phyloP scores from a whole-genome alignment of 2,797 vertebrate genomes.

The Spatula versicolor region DNA sequence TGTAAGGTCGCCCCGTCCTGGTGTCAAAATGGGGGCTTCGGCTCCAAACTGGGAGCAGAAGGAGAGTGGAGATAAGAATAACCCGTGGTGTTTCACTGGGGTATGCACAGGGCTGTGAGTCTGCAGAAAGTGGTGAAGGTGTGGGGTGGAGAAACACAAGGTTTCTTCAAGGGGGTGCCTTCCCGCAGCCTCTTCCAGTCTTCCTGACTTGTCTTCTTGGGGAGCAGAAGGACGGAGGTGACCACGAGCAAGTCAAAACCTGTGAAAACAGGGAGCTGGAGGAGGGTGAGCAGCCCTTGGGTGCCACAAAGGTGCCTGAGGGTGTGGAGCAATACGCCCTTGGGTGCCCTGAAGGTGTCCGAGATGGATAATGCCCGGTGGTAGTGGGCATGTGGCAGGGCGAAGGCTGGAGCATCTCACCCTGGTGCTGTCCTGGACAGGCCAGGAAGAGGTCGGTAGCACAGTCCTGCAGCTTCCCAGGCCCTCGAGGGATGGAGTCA shows the following conservation, averaged over 20 bases:
- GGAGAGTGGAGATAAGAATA: no score
- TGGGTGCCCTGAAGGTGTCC: background rate
- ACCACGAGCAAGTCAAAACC: background rate
- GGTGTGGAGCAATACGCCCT: background rate
- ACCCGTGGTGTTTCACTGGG: no score
- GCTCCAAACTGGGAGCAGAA: background rate
- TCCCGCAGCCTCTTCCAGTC: rapidly evolving
- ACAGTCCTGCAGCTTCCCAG: background rate
- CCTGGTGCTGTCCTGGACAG: background rate
- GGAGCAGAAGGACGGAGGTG: background rate
- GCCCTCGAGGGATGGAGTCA: background rate
- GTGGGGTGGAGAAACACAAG: background rate
- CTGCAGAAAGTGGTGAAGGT: background rate
- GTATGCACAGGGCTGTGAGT: background rate
- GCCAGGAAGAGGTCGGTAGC: background rate
- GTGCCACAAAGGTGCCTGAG: background rate
- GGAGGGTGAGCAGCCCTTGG: background rate
- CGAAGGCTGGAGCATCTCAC: no score
- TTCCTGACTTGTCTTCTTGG: background rate
- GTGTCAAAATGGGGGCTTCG: background rate
- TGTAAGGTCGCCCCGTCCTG: background rate
- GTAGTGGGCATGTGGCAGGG: background rate
- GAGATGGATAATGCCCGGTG: background rate
- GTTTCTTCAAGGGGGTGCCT: background rate
- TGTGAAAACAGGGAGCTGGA: background rate